phyloP scores from a whole-genome alignment of 2,797 vertebrate species.

The Schizothorax lantsangensis region DNA sequence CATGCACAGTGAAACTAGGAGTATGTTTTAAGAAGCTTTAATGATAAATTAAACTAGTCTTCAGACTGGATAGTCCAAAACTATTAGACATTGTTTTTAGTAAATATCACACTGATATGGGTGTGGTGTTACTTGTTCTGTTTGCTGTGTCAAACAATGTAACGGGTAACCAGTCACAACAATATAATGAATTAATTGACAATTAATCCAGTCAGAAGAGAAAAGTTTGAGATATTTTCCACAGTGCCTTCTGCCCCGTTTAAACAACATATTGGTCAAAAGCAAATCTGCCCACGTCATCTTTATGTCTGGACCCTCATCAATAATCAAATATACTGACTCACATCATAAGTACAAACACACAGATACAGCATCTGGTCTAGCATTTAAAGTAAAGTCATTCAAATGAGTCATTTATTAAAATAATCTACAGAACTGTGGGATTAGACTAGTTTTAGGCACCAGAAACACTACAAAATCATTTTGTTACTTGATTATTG shows the following conservation, averaged over 20 bases:
- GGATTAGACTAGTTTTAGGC: neutral
- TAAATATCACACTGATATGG: neutral
- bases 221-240: neutral
- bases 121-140: constrained; percentile 26
- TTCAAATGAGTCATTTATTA: neutral
- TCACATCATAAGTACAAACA: no score
- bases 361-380: neutral
- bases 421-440: neutral
- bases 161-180: neutral
- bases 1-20: neutral
- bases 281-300: neutral
- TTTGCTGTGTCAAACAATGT: constrained; percentile 4
- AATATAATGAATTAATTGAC: neutral
- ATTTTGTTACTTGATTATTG: neutral
- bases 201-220: neutral
- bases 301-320: neutral
- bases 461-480: neutral
- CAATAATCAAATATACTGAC: neutral
- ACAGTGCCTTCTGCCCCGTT: neutral
- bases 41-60: neutral
- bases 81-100: neutral
- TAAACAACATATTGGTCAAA: neutral
- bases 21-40: neutral
- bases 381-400: neutral
- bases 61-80: neutral